These are phyloP conservation scores for Muscidifurax raptorellus DNA, from an alignment of 1,140 invertebrate genomes.

Conservation along the genomic window DNA sequence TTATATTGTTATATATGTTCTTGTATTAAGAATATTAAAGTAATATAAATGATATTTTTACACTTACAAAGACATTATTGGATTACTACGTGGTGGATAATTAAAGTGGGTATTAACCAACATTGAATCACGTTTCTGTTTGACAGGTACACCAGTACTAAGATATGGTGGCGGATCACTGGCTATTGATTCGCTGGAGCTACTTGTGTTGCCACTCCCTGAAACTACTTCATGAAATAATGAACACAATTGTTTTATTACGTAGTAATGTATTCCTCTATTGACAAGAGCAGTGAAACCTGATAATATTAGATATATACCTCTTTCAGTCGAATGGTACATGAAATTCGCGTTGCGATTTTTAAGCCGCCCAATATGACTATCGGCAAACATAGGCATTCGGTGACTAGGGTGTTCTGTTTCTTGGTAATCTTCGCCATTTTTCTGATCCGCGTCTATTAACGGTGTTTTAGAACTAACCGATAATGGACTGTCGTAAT, in stretches of 20 bases:
- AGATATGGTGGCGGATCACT: slow-evolving; percentile 72
- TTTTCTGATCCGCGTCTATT: slow-evolving; percentile 63
- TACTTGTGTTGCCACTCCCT: slow-evolving; percentile 78
- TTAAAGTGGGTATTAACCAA: slow-evolving; percentile 64
- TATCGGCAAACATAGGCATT: slow-evolving; percentile 63
- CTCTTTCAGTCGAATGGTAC: slow-evolving; percentile 70
- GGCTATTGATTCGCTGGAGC: slow-evolving; percentile 85
- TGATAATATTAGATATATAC: slow-evolving; percentile 50
- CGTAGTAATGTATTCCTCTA: neutral
- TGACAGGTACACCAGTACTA: slow-evolving; percentile 63
- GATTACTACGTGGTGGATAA: slow-evolving; percentile 65
- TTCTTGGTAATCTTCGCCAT: slow-evolving; percentile 67
- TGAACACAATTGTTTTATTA: slow-evolving; percentile 3
- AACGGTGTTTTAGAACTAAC: slow-evolving; percentile 62
- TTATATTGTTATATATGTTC: too few species aligned
- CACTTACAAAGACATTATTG: slow-evolving; percentile 66
- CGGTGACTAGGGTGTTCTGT: slow-evolving; percentile 62
- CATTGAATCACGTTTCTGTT: slow-evolving; percentile 68
- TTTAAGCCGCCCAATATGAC: slow-evolving; percentile 62
- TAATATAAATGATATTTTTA: slow-evolving; percentile 22
- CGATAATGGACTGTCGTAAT: slow-evolving; percentile 73
- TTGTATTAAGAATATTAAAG: too few species aligned
- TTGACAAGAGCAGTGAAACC: neutral
- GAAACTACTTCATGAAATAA: slow-evolving; percentile 55
- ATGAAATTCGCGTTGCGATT: slow-evolving; percentile 67